These are phyloP conservation scores for Pachypeltis micranthus DNA, from an alignment of 1,140 invertebrate species.

Conservation along the genomic window DNA sequence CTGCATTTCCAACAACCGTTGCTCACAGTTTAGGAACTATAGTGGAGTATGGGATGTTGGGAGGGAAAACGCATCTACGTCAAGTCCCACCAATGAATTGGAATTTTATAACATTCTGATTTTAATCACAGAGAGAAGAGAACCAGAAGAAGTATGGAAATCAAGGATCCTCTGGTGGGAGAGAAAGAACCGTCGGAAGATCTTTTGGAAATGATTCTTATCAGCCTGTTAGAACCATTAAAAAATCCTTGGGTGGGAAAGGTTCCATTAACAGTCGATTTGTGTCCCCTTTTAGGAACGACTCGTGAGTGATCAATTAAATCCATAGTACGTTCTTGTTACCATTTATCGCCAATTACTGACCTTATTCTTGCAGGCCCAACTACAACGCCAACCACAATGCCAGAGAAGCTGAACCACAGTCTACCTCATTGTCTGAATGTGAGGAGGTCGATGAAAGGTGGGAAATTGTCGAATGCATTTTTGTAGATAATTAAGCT, in stretches of 20 bases:
- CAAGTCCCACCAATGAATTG: not conserved
- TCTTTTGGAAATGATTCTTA: not conserved
- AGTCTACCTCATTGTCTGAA: not conserved
- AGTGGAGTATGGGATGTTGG: no score
- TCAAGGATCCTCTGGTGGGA: not conserved
- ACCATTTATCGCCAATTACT: not conserved
- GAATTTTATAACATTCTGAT: not conserved
- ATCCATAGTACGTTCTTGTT: not conserved
- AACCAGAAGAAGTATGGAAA: conserved; percentile 8
- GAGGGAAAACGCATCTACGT: no score
- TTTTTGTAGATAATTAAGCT: not conserved
- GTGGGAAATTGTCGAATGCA: no score
- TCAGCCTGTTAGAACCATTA: conserved; percentile 21
- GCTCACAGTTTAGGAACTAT: no score
- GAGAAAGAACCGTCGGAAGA: no score
- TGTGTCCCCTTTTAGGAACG: conserved; percentile 30
- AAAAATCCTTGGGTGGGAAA: conserved; percentile 42
- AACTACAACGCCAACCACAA: no score
- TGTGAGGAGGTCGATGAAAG: not conserved
- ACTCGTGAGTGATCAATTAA: not conserved
- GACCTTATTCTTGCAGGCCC: not conserved
- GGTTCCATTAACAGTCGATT: conserved; percentile 39
- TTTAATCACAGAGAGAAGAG: not conserved
- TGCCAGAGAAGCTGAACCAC: not conserved
- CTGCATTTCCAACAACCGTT: no score